Evolutionary conservation across 2,888 invertebrate genomes (phyloP).

Genomic region (Muscina levida): DNA sequence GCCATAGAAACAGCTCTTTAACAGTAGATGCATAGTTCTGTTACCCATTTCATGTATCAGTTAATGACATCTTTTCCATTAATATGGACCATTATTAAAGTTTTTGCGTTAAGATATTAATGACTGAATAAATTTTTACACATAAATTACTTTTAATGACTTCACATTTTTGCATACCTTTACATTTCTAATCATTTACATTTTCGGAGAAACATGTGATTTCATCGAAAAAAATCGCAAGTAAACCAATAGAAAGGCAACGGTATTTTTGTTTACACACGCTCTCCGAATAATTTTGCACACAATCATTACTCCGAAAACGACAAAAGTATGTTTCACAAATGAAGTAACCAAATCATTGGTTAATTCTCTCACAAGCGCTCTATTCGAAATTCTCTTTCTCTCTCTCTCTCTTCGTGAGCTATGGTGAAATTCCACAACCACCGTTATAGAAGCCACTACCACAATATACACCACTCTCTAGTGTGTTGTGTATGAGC

Average conservation of each 20-base stretch:
- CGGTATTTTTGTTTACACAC: slow-evolving; percentile 54
- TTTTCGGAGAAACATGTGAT: slow-evolving; percentile 69
- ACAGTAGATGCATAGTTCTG: too few species aligned
- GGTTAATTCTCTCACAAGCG: neutral
- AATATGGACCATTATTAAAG: too few species aligned
- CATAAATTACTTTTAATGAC: too few species aligned
- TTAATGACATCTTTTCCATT: too few species aligned
- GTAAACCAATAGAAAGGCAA: slow-evolving; percentile 30
- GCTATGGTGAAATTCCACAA: too few species aligned
- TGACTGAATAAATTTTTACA: too few species aligned
- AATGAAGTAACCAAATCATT: slow-evolving; percentile 4
- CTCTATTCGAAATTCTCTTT: too few species aligned
- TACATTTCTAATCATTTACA: slow-evolving; percentile 62
- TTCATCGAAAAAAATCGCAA: slow-evolving; percentile 66
- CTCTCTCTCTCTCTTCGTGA: too few species aligned
- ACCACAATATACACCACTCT: slow-evolving; percentile 70
- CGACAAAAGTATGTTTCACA: slow-evolving; percentile 35
- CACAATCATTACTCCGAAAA: slow-evolving; percentile 7
- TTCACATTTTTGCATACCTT: neutral
- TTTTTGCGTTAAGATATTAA: too few species aligned
- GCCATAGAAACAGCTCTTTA: too few species aligned
- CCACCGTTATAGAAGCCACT: neutral
- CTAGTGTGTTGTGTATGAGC: slow-evolving; percentile 46
- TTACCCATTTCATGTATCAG: too few species aligned
- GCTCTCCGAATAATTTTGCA: slow-evolving; percentile 70